Evolutionary conservation across 2,797 vertebrate species (phyloP), one percentile per base, ranked within the genome.

Genomic region (Lagocephalus sceleratus): DNA sequence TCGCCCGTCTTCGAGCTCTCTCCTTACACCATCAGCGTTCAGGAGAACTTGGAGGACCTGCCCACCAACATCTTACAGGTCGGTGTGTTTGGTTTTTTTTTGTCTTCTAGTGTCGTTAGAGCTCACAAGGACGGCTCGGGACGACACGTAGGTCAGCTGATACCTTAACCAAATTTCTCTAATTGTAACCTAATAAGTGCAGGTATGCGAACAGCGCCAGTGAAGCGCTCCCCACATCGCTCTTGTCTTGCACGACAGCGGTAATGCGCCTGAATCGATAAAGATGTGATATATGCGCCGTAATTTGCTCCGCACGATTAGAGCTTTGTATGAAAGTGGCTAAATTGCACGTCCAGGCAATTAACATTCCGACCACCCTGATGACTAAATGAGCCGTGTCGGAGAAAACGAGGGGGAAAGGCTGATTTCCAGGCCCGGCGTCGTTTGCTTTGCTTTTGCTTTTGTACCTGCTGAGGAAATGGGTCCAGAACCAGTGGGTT

Each of bases 11-110:
- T 99, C 55, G 93, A 98, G 76, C 89, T 96, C 14, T 97, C 95
- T 11, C 95, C 95, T 0, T 99, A 99, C 81, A 87, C 89, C 1
- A 87, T 98, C 20, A 91, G 87, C 0, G 89, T 96, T 17, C 91
- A 91, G 1, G 97, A 99, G 84, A 98, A 98, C 82, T 63, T 93
- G 47, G 88, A 79, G 66, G 82, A 54, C 0, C 90, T 97, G 11
- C 96, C 95, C 0, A 92, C 86, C 61, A 89, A 89, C 68, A 89
- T 98, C 54, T 90, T 99, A 68, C 96, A 98, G 94, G 97, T 94
- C 63, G 84, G 94, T 73, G 5, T 49, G 26, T 61, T 35, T 63
- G 29, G n/a, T n/a, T n/a, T 6, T 67, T 64, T 51, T 50, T 19
- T 9, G 41, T 20, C 43, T 20, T 50, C 1, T 46, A 20, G 40